Base-by-base conservation (phyloP, 2,888 invertebrate genomes). In the Eilema sororculum region DNA sequence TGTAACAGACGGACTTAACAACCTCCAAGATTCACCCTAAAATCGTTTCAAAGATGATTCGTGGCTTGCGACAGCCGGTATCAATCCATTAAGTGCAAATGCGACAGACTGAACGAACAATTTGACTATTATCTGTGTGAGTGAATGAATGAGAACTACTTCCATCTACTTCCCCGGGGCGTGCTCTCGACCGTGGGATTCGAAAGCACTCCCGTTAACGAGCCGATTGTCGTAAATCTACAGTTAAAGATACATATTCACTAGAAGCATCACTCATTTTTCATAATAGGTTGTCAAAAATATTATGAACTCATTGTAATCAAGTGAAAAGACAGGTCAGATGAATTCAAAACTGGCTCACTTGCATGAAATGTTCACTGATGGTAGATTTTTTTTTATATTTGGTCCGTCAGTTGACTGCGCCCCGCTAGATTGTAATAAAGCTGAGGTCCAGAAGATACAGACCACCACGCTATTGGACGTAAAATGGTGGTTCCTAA, bases 51-150 rank as follows among this genome's bases (percentile, higher is more conserved):
- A 80, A 79, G 78, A 68, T 60, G 41, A 75, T 41, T 62, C 67
- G 64, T 58, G 57, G 72, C 69, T 65, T 10, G 33, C 30, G 28
- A 56, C 67, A 73, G 68, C 62, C 57, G 71, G 69, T 82, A 77
- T 79, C 74, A 77, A 74, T 80, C 81, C 82, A 81, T 81, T 80
- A 81, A 41, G 16, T 65, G 25, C 66, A 78, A 78, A 62, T 65
- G 77, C 73, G 72, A 67, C 71, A 59, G 60, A 56, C 64, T 69
- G 72, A 74, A 74, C 71, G 73, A 41, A 78, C 74, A 73, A 80
- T 81, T 81, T 81, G 82, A 81, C 78, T 81, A 75, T 76, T 76
- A 78, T 79, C 76, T 72, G 79, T 79, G 69, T 73, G 76, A 79
- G 77, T 74, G 74, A 72, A 65, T 65, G 72, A 68, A 68, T 46